Base-by-base conservation (phyloP, 1,140 invertebrate genomes). In the Dolichoris vasculosae region DNA sequence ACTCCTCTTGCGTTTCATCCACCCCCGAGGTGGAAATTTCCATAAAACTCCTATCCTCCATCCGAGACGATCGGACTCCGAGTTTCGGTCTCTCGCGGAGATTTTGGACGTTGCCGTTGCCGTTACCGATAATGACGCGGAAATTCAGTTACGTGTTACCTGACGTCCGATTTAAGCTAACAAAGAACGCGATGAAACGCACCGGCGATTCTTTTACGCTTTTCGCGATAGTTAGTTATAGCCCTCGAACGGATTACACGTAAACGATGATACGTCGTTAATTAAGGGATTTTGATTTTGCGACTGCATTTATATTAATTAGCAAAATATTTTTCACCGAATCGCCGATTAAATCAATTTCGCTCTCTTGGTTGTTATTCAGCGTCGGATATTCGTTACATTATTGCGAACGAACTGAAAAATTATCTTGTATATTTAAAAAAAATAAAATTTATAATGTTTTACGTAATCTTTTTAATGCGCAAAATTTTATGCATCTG, bases 1-100 rank as follows among this genome's bases (percentile, higher is more conserved):
- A 7, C 15, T 8, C 43, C 46, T 20, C 26, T 30, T 6, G 6
- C 64, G n/a, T 4, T 7, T 38, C 20, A 32, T 1, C 35, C 6
- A 17, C 2, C 7, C 23, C 51, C 40, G 15, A 43, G 26, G 38
- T 26, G 89, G 88, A 87, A 91, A 92, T 92, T 91, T 90, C 90
- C 91, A 92, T 92, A 92, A 92, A 91, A 91, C 88, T 86, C 85
- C 89, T 92, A 90, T 91, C 89, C 89, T 86, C 86, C 89, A 89
- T 67, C 79, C 51, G 67, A 64, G 63, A 51, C 88, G 84, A 86
- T 84, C 81, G 38, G 48, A n/a, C n/a, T 38, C 8, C 1, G 64
- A 81, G 59, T 48, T 82, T 82, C 38, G 38, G n/a, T n/a, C n/a
- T 63, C 46, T 48, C 80, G 35, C 51, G n/a, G 38, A 73, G 38